Evolutionary conservation across 2,888 invertebrate genomes (phyloP).

Genomic region (Tipula lateralis): DNA sequence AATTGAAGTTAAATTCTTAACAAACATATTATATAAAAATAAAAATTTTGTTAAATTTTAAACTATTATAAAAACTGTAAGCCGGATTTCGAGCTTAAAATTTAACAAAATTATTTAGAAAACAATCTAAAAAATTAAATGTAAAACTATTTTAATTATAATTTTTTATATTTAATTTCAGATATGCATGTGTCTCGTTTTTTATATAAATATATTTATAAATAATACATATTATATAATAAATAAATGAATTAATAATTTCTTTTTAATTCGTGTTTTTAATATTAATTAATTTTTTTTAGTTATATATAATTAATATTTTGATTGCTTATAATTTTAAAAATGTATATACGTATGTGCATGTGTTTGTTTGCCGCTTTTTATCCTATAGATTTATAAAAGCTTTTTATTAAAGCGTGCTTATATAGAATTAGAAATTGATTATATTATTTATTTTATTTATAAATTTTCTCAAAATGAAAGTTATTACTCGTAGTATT

Average conservation of each 20-base stretch:
- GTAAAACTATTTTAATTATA: background rate
- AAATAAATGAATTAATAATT: background rate
- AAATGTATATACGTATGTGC: background rate
- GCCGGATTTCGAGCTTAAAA: background rate
- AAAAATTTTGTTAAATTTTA: background rate
- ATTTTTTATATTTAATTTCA: slow-evolving; percentile 19
- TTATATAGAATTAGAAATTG: background rate
- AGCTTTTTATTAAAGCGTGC: background rate
- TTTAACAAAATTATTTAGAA: background rate
- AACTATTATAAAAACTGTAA: background rate
- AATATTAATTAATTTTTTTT: background rate
- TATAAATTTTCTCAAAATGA: background rate
- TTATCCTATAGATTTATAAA: background rate
- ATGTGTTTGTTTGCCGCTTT: background rate
- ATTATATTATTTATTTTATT: background rate
- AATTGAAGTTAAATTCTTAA: background rate
- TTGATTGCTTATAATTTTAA: background rate
- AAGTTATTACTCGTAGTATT: background rate
- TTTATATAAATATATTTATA: background rate
- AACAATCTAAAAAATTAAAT: background rate
- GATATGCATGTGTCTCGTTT: slow-evolving; percentile 24
- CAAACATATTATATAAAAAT: background rate
- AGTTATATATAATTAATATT: background rate
- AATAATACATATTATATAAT: background rate
- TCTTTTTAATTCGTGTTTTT: background rate